Percentiles rank a stretch among this genome's conserved stretches.
phyloP scores from a whole-genome alignment of 1,140 invertebrate genomes.

The Pomacea maculata region DNA sequence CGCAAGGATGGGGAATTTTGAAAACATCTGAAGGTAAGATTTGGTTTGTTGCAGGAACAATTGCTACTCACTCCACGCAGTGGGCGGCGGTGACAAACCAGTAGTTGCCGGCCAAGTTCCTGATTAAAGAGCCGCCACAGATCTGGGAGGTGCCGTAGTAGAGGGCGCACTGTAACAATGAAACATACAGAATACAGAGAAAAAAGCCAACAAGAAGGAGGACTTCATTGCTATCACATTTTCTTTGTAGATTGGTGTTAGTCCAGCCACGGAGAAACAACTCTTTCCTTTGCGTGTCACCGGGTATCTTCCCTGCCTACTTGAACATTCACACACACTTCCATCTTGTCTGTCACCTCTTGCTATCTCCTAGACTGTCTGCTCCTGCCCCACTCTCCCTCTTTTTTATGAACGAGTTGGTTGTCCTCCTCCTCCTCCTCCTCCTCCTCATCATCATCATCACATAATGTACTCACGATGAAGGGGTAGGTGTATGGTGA shows the following conservation, averaged over 20 bases:
- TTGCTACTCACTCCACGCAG: slow-evolving; percentile 7
- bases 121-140: slow-evolving; percentile 16
- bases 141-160: neutral
- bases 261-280: neutral
- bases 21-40: too few species aligned
- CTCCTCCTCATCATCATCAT: neutral
- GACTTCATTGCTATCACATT: neutral
- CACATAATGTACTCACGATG: neutral
- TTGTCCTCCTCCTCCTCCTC: too few species aligned
- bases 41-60: neutral
- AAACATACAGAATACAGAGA: neutral
- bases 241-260: neutral
- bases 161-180: neutral
- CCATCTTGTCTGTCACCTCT: too few species aligned
- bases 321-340: neutral
- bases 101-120: slow-evolving; percentile 6
- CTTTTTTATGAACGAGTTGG: too few species aligned
- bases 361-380: too few species aligned
- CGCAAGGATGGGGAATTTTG: too few species aligned
- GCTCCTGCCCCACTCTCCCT: too few species aligned
- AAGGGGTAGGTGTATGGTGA: slow-evolving; percentile 17
- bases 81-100: slow-evolving; percentile 23
- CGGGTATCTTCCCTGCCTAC: neutral
- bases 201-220: neutral
- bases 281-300: neutral